Percentiles rank a stretch among this genome's conserved stretches.
Evolutionary conservation across 2,888 invertebrate genomes (phyloP).

Genomic region (Eristalinus sepulchralis): DNA sequence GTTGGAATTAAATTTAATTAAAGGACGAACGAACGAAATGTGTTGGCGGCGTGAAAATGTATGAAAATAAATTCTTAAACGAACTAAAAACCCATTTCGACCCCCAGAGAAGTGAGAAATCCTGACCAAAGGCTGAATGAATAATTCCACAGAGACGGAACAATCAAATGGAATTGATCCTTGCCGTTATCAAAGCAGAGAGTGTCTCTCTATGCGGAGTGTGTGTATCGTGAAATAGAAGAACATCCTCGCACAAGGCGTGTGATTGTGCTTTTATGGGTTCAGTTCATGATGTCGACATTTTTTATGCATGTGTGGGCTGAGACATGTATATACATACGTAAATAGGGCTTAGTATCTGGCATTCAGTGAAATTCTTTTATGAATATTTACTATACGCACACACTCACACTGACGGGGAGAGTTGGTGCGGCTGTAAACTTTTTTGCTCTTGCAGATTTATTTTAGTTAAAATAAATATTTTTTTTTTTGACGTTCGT

Average conservation of each 20-base stretch:
- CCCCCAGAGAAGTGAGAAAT: constrained; percentile 20
- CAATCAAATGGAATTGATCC: constrained; percentile 56
- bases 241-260: not conserved
- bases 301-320: constrained; percentile 19
- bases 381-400: constrained; percentile 14
- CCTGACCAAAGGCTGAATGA: constrained; percentile 36
- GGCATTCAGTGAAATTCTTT: constrained; percentile 10
- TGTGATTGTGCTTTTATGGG: constrained; percentile 6
- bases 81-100: constrained; percentile 8
- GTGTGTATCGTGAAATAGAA: not conserved
- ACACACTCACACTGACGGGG: not conserved
- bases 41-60: not conserved
- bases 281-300: not conserved
- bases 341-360: constrained; percentile 2
- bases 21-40: not conserved
- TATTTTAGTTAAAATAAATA: not conserved
- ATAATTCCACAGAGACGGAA: constrained; percentile 51
- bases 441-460: not conserved
- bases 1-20: not conserved
- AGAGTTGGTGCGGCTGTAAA: too few species aligned
- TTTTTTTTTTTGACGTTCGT: too few species aligned
- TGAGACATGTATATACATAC: not conserved
- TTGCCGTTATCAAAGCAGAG: constrained; percentile 12
- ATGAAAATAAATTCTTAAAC: not conserved
- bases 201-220: not conserved